A percentile compares a stretch with the other conserved stretches of the same genome.
Conservation (phyloP, 2,113 vertebrate genomes). For the Cebidichthys violaceus region DNA sequence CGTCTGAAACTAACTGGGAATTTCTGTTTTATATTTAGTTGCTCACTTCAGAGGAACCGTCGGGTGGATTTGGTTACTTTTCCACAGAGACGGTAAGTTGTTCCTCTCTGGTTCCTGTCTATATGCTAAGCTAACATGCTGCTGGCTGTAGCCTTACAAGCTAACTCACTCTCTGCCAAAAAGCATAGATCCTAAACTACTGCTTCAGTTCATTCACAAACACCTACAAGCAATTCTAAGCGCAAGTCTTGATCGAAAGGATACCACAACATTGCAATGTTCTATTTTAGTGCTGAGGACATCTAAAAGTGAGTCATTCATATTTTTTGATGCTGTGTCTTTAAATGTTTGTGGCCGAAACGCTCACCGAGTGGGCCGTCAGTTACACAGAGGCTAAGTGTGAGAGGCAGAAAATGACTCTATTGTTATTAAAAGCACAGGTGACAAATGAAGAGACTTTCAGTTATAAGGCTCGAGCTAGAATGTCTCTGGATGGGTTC, state of each 20-base stretch:
- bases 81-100: neutral
- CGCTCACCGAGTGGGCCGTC: neutral
- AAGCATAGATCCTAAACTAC: neutral
- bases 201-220: neutral
- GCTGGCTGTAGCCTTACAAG: neutral
- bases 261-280: neutral
- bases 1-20: neutral
- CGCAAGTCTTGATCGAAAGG: neutral
- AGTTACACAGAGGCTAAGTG: neutral
- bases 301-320: neutral
- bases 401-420: neutral
- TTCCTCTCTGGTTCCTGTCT: neutral
- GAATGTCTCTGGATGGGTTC: neutral
- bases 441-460: neutral
- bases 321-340: neutral
- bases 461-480: neutral
- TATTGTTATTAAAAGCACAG: neutral
- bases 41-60: neutral
- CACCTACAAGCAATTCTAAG: neutral
- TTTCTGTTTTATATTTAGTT: neutral
- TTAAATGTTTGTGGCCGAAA: neutral
- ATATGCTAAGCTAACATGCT: neutral
- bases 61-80: neutral
- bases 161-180: neutral
- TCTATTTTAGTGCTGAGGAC: neutral